A percentile compares a stretch with the other conserved stretches of the same genome.
Evolutionary conservation across 2,797 vertebrate species (phyloP).

Genomic region (Halcyon leucocephala): DNA sequence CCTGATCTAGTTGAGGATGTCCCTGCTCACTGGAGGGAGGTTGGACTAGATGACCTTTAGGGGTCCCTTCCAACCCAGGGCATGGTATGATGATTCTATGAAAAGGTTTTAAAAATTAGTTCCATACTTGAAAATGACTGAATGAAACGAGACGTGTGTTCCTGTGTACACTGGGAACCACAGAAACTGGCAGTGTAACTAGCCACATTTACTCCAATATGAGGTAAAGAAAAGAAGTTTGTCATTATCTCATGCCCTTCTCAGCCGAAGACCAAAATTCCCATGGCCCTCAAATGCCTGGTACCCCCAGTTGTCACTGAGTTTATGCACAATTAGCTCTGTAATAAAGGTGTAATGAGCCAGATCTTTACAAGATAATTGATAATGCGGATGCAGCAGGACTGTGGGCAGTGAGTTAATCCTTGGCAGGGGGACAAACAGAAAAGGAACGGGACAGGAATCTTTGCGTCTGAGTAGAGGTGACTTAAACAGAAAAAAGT

Average conservation of each 20-base stretch:
- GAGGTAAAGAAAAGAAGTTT: background rate
- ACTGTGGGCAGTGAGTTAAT: background rate
- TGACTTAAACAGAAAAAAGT: background rate
- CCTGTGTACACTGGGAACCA: background rate
- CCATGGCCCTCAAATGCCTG: background rate
- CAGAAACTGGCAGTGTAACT: background rate
- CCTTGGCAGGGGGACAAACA: background rate
- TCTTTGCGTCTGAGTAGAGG: background rate
- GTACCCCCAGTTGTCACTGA: background rate
- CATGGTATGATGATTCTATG: background rate
- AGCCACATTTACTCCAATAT: background rate
- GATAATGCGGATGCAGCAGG: rapidly evolving
- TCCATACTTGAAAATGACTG: background rate
- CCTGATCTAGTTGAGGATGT: too few relatives aligned
- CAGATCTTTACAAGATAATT: background rate
- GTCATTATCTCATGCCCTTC: background rate
- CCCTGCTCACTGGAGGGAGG: too few relatives aligned
- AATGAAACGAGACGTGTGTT: background rate
- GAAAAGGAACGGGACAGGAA: background rate
- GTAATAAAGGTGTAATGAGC: background rate
- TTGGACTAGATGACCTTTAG: too few relatives aligned
- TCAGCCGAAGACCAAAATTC: background rate
- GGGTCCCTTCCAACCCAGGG: too few relatives aligned
- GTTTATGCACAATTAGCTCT: background rate
- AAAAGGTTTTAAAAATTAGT: background rate